Conservation (phyloP, 2,113 vertebrate genomes). For the Argyrosomus japonicus region DNA sequence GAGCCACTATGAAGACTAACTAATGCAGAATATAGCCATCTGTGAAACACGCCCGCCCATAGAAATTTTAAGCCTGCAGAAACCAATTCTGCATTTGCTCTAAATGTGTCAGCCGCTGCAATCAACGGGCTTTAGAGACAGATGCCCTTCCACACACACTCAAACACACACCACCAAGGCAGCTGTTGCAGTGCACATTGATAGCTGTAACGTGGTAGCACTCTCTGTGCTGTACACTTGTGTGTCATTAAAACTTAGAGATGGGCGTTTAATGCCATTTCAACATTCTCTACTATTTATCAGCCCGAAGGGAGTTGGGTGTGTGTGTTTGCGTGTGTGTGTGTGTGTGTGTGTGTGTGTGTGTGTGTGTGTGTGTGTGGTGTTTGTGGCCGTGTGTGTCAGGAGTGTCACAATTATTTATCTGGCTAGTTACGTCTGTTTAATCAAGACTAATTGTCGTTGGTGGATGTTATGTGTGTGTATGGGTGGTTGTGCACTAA, state of each 20-base stretch:
- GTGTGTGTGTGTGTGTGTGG: not conserved
- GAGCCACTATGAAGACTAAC: conserved; percentile 27
- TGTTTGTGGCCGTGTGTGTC: conserved; percentile 35
- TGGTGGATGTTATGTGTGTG: conserved; percentile 28
- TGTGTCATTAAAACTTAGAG: conserved; percentile 75
- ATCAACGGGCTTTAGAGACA: conserved; percentile 57
- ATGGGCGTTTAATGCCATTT: conserved; percentile 72
- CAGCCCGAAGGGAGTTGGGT: conserved; percentile 61
- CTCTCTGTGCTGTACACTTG: conserved; percentile 60
- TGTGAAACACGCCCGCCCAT: conserved; percentile 24
- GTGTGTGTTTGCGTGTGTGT: conserved; percentile 9
- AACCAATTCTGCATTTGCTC: conserved; percentile 49
- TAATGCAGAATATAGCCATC: conserved; percentile 25
- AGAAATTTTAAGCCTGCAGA: conserved; percentile 36
- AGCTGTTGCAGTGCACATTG: conserved; percentile 76
- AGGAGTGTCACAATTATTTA: conserved; percentile 68
- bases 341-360: conserved; percentile 11
- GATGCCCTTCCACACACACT: conserved; percentile 54
- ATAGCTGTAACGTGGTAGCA: conserved; percentile 67
- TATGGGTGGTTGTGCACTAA: conserved; percentile 31
- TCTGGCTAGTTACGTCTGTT: conserved; percentile 74
- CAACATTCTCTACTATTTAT: conserved; percentile 70
- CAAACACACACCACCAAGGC: conserved; percentile 55
- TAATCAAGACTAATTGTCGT: conserved; percentile 81
- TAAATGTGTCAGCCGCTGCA: conserved; percentile 50